Conservation (phyloP, 2,888 invertebrate genomes). For the Diogma glabrata region DNA sequence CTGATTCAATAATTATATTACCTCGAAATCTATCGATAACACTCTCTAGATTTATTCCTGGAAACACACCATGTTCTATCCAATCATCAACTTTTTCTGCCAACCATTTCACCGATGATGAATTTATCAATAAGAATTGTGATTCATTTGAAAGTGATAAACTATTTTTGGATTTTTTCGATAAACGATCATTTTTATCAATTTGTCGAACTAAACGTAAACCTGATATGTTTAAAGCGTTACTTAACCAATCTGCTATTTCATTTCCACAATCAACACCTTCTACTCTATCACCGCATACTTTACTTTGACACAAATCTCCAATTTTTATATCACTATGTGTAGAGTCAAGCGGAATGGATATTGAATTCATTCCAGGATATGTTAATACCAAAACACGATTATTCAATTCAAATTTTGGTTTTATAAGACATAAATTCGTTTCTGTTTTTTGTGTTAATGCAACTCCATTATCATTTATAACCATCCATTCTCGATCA, state of each 20-base stretch:
- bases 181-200: slow-evolving; percentile 29
- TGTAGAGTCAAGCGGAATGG: slow-evolving; percentile 40
- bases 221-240: slow-evolving; percentile 55
- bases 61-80: slow-evolving; percentile 36
- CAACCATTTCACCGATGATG: slow-evolving; percentile 64
- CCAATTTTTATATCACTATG: slow-evolving; percentile 28
- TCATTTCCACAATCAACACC: slow-evolving; percentile 77
- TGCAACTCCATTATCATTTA: slow-evolving; percentile 66
- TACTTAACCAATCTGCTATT: slow-evolving; percentile 69
- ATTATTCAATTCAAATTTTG: slow-evolving; percentile 51
- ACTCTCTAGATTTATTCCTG: slow-evolving; percentile 41
- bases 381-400: slow-evolving; percentile 45
- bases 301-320: slow-evolving; percentile 61
- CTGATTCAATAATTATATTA: slow-evolving; percentile 73
- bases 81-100: slow-evolving; percentile 40
- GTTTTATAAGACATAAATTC: slow-evolving; percentile 65
- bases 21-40: slow-evolving; percentile 73
- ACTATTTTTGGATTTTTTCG: slow-evolving; percentile 19
- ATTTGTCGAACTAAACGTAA: slow-evolving; percentile 56
- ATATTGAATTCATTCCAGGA: slow-evolving; percentile 43
- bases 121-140: slow-evolving; percentile 72
- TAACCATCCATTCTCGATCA: slow-evolving; percentile 91
- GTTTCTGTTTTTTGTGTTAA: slow-evolving; percentile 80
- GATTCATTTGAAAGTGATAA: slow-evolving; percentile 71
- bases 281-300: slow-evolving; percentile 69